A percentile compares a stretch with the other conserved stretches of the same genome.
Conservation (phyloP, 37 sponge, comb jelly and placozoan genomes). For the Corticium candelabrum region DNA sequence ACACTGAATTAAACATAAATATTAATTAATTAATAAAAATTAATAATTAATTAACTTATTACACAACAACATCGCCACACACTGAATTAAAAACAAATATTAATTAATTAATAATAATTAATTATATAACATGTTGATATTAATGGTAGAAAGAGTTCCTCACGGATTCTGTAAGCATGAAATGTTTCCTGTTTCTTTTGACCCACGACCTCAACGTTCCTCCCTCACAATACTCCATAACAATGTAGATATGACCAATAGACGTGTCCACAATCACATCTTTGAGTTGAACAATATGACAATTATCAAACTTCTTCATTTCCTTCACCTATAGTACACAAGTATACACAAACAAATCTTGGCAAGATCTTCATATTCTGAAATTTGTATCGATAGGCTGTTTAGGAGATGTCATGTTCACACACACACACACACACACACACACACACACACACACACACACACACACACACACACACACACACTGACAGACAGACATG, state of each 20-base stretch:
- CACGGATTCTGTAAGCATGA: conserved; percentile 54
- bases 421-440: conserved; percentile 5
- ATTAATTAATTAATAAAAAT: conserved; percentile 3
- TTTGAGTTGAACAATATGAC: background rate
- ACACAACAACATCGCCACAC: too few species aligned
- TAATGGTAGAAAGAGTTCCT: too few species aligned
- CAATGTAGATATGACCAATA: conserved; percentile 21
- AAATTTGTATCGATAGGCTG: too few species aligned
- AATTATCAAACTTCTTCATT: background rate
- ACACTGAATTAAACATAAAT: too few species aligned
- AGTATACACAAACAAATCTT: too few species aligned
- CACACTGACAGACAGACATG: too few species aligned
- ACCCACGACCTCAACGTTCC: conserved; percentile 85
- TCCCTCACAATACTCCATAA: conserved; percentile 86
- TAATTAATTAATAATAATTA: too few species aligned
- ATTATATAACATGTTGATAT: too few species aligned
- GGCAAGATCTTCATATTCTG: too few species aligned
- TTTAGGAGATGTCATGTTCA: too few species aligned
- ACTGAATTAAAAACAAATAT: too few species aligned
- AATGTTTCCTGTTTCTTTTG: conserved; percentile 44
- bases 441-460: background rate
- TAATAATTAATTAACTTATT: background rate
- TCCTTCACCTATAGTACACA: background rate
- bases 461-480: conserved; percentile 12
- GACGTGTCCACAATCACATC: background rate